Evolutionary conservation across 1,140 invertebrate genomes (phyloP), one percentile per base, ranked within the genome.

Genomic region (Sminthurinus signatus): DNA sequence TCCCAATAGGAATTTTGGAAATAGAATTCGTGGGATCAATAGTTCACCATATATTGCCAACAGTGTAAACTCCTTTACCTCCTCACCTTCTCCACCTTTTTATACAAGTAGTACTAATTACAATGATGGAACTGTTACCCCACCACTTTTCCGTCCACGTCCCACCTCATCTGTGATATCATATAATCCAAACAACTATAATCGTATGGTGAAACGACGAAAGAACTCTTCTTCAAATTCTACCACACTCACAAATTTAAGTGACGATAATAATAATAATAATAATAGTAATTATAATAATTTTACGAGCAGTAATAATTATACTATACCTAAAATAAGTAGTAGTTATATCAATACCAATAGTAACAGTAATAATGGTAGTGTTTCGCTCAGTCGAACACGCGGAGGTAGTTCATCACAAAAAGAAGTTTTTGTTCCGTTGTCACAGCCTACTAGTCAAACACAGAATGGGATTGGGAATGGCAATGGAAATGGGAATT

Each of bases 141-240:
- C 32, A n/a, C 59, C 62, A 12, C 42, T 55, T 46, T 62, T 62
- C 43, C 62, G 62, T 2, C 52, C 67, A 51, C 67, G 67, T 59
- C 67, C 67, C 31, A 62, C 67, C 31, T 62, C 67, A 27, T 54
- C 64, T 65, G 60, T 63, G 60, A 69, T 69, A 59, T 62, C 60
- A 1, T 67, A 60, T 51, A 67, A 67, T 60, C 61, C 65, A 12
- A 59, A 28, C 5, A 67, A 63, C 27, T 67, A 67, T 50, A 67
- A 67, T 56, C 60, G 65, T 10, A 44, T 67, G 23, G 32, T 67
- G 17, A 67, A 67, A 25, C 60, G 65, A 3, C 23, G 61, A n/a
- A 62, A 67, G 29, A 63, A 60, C 21, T 59, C 48, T 8, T 43
- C 23, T 17, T 17, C 23, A 12, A 51, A 21, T 28, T 21, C 42